A percentile compares a stretch with the other conserved stretches of the same genome.
phyloP scores from a whole-genome alignment of 1,140 invertebrate species.

The Lasioglossum albipes region DNA sequence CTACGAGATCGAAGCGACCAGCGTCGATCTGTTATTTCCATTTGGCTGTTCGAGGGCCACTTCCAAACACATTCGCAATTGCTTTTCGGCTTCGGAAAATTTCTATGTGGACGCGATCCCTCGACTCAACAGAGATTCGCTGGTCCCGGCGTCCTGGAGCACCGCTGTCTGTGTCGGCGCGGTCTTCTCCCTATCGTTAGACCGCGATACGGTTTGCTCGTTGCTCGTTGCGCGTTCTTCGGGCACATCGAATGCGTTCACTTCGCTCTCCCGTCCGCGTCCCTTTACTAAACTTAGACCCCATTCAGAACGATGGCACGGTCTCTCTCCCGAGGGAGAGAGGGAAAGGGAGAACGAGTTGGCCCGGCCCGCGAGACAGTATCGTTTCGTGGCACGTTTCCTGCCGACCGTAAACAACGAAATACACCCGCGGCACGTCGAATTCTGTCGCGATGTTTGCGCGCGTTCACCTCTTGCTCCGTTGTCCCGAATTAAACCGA shows the following conservation, averaged over 20 bases:
- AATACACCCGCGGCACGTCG: neutral
- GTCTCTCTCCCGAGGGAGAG: neutral
- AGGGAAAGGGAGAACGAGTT: neutral
- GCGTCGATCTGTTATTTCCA: too few relatives aligned
- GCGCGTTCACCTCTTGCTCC: neutral
- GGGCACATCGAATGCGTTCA: conserved; percentile 29
- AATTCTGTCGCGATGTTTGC: neutral
- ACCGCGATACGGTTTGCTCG: neutral
- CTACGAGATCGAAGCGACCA: too few relatives aligned
- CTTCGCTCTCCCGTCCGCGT: conserved; percentile 18
- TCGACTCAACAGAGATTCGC: too few relatives aligned
- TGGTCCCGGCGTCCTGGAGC: too few relatives aligned
- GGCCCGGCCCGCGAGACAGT: neutral
- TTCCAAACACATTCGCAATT: too few relatives aligned
- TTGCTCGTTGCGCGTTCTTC: neutral
- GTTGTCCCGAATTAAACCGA: neutral
- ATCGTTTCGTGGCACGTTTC: conserved; percentile 15
- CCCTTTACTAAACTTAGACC: conserved; percentile 69
- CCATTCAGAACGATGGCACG: conserved; percentile 63
- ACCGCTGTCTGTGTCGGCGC: too few relatives aligned
- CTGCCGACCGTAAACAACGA: conserved; percentile 18
- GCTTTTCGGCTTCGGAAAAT: too few relatives aligned
- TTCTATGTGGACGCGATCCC: too few relatives aligned
- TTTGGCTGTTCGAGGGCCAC: too few relatives aligned
- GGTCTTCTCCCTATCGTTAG: neutral